Evolutionary conservation across 2,797 vertebrate species (phyloP).

Genomic region (Neosalanx taihuensis): DNA sequence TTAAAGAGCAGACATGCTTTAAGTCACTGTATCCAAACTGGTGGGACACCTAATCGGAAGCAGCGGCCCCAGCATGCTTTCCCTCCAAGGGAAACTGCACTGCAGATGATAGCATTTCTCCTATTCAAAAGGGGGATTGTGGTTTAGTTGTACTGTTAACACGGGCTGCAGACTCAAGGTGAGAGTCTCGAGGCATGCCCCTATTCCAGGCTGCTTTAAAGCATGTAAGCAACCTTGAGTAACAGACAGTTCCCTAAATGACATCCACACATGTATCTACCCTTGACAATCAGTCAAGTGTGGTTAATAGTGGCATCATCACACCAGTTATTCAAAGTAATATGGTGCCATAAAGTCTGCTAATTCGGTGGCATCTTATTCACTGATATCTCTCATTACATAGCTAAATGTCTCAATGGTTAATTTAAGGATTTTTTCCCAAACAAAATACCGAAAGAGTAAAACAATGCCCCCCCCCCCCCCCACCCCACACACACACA

Average conservation of each 20-base stretch:
- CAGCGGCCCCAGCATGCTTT: slow-evolving; percentile 22
- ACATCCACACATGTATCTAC: too few relatives aligned
- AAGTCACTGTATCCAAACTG: slow-evolving; percentile 40
- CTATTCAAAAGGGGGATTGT: slow-evolving; percentile 36
- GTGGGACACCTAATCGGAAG: slow-evolving; percentile 42
- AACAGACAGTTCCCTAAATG: too few relatives aligned
- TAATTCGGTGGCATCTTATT: slow-evolving; percentile 22
- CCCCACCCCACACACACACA: background rate
- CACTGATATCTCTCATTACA: slow-evolving; percentile 34
- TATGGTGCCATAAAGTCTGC: slow-evolving; percentile 24
- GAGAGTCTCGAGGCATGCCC: slow-evolving; percentile 23
- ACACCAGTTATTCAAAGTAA: slow-evolving; percentile 6
- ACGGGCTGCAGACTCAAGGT: slow-evolving; percentile 29
- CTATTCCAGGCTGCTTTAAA: slow-evolving; percentile 25
- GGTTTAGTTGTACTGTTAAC: slow-evolving; percentile 32
- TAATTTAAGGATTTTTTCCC: slow-evolving; percentile 26
- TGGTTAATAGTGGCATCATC: background rate
- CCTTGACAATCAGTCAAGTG: too few relatives aligned
- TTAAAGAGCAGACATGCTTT: slow-evolving; percentile 34
- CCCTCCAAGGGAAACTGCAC: slow-evolving; percentile 45
- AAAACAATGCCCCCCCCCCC: background rate
- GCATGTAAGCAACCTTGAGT: slow-evolving; percentile 20
- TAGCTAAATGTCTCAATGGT: slow-evolving; percentile 45
- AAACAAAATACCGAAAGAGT: slow-evolving; percentile 35
- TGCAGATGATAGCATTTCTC: slow-evolving; percentile 52